A percentile compares a stretch with the other conserved stretches of the same genome.
Conservation (phyloP, 2,797 vertebrate species). For the Hippoglossus hippoglossus region DNA sequence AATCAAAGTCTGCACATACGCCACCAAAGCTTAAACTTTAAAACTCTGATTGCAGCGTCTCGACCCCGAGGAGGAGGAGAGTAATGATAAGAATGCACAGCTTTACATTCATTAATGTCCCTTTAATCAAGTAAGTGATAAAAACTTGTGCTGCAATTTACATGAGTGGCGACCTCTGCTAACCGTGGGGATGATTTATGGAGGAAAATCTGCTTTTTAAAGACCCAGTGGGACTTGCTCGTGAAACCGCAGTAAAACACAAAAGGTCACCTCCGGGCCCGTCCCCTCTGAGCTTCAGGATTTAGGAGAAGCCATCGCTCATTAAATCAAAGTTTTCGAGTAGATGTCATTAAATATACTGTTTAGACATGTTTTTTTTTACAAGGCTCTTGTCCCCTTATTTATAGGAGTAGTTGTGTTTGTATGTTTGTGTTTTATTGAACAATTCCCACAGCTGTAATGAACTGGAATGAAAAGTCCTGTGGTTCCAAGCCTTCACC, state of each 20-base stretch:
- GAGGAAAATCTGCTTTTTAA: constrained; percentile 40
- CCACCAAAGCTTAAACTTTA: constrained; percentile 24
- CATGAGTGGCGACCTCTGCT: constrained; percentile 48
- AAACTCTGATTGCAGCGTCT: constrained; percentile 53
- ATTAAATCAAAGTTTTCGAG: constrained; percentile 54
- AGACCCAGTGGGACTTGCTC: constrained; percentile 46
- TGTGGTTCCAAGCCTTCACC: neutral
- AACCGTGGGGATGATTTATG: constrained; percentile 44
- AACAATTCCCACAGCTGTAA: constrained; percentile 11
- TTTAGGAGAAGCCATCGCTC: constrained; percentile 27
- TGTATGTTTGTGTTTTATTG: neutral
- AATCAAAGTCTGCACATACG: constrained; percentile 39
- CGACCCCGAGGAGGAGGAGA: constrained; percentile 41
- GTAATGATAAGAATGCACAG: constrained; percentile 27
- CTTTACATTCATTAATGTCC: constrained; percentile 59
- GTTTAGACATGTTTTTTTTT: neutral
- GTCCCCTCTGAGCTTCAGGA: neutral
- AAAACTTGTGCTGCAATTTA: constrained; percentile 45
- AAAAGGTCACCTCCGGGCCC: constrained; percentile 55
- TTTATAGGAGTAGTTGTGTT: constrained; percentile 35
- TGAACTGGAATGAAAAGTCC: constrained; percentile 4
- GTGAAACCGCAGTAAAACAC: constrained; percentile 49
- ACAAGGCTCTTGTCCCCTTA: neutral
- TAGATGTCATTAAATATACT: constrained; percentile 44
- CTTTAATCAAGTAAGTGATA: constrained; percentile 56